A percentile compares a stretch with the other conserved stretches of the same genome.
These are phyloP conservation scores for Atta cephalotes DNA, from an alignment of 1,140 invertebrate genomes.

Conservation along the genomic window DNA sequence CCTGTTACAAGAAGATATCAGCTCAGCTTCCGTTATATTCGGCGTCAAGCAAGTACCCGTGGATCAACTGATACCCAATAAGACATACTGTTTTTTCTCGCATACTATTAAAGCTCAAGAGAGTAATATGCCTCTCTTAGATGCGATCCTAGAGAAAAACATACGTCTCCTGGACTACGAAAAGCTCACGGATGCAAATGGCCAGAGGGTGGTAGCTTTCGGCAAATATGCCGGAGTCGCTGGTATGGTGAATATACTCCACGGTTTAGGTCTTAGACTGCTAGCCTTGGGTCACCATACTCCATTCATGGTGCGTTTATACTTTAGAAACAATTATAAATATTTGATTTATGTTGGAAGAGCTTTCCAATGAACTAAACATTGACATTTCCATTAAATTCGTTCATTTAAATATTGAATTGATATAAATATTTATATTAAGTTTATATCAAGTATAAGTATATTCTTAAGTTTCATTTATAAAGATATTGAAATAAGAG, in stretches of 20 bases:
- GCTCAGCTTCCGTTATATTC: slow-evolving; percentile 97
- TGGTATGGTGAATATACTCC: slow-evolving; percentile 99
- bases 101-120: slow-evolving; percentile 99
- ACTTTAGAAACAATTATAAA: neutral
- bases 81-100: slow-evolving; percentile 99
- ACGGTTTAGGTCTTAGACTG: slow-evolving; percentile 97
- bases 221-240: slow-evolving; percentile 99
- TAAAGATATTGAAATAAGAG: no score
- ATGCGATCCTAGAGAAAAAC: slow-evolving; percentile 98
- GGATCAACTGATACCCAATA: slow-evolving; percentile 96
- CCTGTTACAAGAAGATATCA: slow-evolving; percentile 97
- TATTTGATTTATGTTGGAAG: neutral
- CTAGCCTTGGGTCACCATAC: slow-evolving; percentile 99
- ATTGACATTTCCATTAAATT: neutral
- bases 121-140: slow-evolving; percentile 98
- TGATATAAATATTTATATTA: neutral
- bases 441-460: neutral
- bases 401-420: neutral
- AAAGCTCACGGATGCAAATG: slow-evolving; percentile 95
- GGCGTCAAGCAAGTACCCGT: slow-evolving; percentile 99
- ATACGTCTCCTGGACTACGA: slow-evolving; percentile 99
- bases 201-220: slow-evolving; percentile 98
- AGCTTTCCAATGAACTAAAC: neutral
- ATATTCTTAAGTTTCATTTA: no score
- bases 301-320: slow-evolving; percentile 95